phyloP scores from a whole-genome alignment of 37 sponge, comb jelly and placozoan genomes.

The Aplysina aerophoba region DNA sequence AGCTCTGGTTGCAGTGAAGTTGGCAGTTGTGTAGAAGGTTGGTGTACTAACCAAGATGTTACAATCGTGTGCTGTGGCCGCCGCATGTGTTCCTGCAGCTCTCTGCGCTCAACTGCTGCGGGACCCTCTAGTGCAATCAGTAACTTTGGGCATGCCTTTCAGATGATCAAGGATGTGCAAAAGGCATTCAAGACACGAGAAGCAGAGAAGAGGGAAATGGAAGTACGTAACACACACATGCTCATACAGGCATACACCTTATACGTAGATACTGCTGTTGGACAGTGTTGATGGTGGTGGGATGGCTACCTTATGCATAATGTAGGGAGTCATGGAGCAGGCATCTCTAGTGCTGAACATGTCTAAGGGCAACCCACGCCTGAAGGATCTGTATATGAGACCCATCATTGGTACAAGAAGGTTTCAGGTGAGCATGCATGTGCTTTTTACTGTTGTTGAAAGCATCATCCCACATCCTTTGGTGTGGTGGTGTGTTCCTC shows the following conservation, averaged over 20 bases:
- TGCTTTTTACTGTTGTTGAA: no score
- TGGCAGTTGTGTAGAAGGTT: background rate
- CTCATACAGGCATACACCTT: no score
- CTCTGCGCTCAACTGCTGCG: background rate
- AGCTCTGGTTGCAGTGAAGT: background rate
- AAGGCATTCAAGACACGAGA: constrained; percentile 91
- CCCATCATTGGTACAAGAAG: constrained; percentile 83
- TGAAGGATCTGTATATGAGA: constrained; percentile 96
- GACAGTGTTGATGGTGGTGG: no score
- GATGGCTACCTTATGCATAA: no score
- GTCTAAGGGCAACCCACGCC: constrained; percentile 79
- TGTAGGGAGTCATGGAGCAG: constrained; percentile 81
- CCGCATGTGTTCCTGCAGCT: background rate
- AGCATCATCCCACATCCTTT: background rate
- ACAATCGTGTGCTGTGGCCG: background rate
- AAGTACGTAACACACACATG: constrained; percentile 44
- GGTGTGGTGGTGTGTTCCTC: no score
- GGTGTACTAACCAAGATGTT: background rate
- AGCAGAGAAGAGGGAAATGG: constrained; percentile 94
- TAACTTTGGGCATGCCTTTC: constrained; percentile 58
- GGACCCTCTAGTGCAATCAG: background rate
- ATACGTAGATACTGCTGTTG: no score
- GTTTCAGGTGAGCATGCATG: constrained; percentile 52
- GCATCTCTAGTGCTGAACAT: constrained; percentile 71
- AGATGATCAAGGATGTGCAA: constrained; percentile 95